phyloP scores from a whole-genome alignment of 2,797 vertebrate genomes.

The Paratrypauchen microcephalus region DNA sequence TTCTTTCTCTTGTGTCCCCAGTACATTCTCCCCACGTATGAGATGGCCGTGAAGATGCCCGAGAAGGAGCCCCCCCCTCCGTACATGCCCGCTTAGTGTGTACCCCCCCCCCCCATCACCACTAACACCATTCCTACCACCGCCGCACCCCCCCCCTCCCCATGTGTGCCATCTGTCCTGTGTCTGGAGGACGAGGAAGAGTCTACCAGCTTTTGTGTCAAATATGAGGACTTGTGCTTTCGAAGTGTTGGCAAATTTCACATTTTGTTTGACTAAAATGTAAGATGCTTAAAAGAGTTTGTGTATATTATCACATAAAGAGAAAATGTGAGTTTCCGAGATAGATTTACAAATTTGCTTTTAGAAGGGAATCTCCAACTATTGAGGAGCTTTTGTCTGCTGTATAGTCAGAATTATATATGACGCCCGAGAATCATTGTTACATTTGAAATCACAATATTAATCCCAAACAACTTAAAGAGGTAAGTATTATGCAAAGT shows the following conservation, averaged over 20 bases:
- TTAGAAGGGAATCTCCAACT: background rate
- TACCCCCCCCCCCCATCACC: slow-evolving; percentile 31
- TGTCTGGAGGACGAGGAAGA: background rate
- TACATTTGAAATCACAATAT: too few relatives aligned
- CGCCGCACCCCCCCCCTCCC: slow-evolving; percentile 11
- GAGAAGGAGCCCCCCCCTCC: slow-evolving; percentile 96
- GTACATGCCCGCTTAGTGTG: slow-evolving; percentile 88
- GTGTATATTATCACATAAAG: background rate
- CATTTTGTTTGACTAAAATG: background rate
- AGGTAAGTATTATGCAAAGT: too few relatives aligned
- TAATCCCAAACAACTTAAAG: too few relatives aligned
- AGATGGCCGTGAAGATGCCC: slow-evolving; percentile 99
- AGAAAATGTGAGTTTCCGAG: background rate
- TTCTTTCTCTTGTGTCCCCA: slow-evolving; percentile 48
- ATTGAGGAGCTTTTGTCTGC: background rate
- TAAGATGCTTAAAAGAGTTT: background rate
- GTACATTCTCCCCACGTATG: slow-evolving; percentile 97
- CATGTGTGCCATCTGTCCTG: background rate
- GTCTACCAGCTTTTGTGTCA: background rate
- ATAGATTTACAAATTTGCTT: background rate
- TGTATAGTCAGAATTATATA: too few relatives aligned
- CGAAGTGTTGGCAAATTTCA: background rate
- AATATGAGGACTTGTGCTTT: background rate
- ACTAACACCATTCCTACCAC: slow-evolving; percentile 54
- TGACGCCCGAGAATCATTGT: too few relatives aligned